Evolutionary conservation across 1,140 invertebrate genomes (phyloP).

Genomic region (Metopolophium dirhodum): DNA sequence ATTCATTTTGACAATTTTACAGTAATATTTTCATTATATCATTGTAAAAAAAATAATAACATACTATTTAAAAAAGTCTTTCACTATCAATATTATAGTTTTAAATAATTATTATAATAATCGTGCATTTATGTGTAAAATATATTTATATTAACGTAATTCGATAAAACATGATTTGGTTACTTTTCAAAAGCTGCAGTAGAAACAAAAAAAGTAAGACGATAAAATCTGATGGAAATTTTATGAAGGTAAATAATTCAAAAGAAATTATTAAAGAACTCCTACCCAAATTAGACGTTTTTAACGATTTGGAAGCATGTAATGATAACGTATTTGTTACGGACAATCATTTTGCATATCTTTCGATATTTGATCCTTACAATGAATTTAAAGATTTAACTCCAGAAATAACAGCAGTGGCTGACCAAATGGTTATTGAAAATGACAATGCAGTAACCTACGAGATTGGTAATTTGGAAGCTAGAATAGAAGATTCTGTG

Average conservation of each 20-base stretch:
- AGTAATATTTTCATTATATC: neutral
- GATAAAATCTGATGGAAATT: no score
- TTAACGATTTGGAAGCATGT: neutral
- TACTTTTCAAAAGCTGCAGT: constrained; percentile 7
- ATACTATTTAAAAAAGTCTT: neutral
- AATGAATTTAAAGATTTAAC: neutral
- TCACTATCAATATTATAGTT: neutral
- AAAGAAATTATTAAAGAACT: constrained; percentile 13
- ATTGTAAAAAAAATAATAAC: neutral
- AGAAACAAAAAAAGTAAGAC: neutral
- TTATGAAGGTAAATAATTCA: neutral
- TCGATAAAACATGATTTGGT: constrained; percentile 9
- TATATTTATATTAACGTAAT: neutral
- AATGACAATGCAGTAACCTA: neutral
- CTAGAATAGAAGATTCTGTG: no score
- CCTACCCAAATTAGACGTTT: neutral
- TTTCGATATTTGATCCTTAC: constrained; percentile 1
- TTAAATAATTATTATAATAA: neutral
- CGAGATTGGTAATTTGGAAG: neutral
- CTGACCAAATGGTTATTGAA: neutral
- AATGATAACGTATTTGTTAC: neutral
- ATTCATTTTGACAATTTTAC: constrained; percentile 1
- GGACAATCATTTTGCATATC: neutral
- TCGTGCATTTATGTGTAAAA: neutral
- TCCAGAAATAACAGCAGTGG: neutral